phyloP scores from a whole-genome alignment of 2,888 invertebrate species.

The Pachliopta kotzebuea region DNA sequence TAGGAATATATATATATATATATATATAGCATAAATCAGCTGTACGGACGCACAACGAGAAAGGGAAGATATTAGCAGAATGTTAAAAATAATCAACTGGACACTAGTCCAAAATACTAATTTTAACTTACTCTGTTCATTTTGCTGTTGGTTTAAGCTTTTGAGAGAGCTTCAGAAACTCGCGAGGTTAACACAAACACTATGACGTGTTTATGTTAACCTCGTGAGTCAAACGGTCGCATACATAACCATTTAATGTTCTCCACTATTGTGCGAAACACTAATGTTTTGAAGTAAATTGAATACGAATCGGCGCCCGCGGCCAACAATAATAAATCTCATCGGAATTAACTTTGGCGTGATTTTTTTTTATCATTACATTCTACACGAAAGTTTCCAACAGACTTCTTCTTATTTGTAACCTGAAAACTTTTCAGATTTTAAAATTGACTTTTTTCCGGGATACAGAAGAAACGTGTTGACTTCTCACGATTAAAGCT shows the following conservation, averaged over 20 bases:
- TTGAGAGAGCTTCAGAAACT: not conserved
- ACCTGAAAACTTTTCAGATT: not conserved
- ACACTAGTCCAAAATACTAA: too few relatives aligned
- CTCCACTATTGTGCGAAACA: slow-evolving; percentile 9
- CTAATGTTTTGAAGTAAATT: slow-evolving; percentile 18
- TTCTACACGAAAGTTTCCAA: not conserved
- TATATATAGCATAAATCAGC: too few relatives aligned
- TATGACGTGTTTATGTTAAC: slow-evolving; percentile 1
- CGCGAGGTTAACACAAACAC: slow-evolving; percentile 4
- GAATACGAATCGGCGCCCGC: slow-evolving; percentile 1
- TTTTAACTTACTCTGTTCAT: too few relatives aligned
- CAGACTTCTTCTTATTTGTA: not conserved
- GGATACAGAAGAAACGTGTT: slow-evolving; percentile 28
- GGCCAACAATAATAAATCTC: slow-evolving; percentile 18
- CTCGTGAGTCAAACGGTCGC: not conserved
- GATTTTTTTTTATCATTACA: not conserved
- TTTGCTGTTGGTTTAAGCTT: not conserved
- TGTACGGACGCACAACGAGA: too few relatives aligned
- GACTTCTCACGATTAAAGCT: slow-evolving; percentile 17
- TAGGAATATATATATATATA: too few relatives aligned
- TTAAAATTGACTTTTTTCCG: not conserved
- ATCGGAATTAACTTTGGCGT: slow-evolving; percentile 14
- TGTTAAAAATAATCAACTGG: too few relatives aligned
- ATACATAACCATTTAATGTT: slow-evolving; percentile 3
- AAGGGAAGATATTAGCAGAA: too few relatives aligned